These are phyloP conservation scores for Aphrophora alni DNA, from an alignment of 2,888 invertebrate genomes.

Conservation along the genomic window DNA sequence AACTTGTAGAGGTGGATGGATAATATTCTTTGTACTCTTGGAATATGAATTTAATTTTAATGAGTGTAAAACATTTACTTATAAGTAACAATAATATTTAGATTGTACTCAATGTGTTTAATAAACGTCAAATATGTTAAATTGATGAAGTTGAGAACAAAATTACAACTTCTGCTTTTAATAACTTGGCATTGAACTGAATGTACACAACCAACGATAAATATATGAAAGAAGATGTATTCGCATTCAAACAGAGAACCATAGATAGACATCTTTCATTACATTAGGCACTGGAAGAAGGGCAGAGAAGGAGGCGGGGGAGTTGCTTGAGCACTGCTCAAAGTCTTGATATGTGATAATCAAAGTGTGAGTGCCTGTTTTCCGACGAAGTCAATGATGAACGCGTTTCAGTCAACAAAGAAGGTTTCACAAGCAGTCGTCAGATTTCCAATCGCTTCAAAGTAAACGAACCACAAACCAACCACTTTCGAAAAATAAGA, in stretches of 20 bases:
- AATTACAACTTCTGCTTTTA: too few relatives aligned
- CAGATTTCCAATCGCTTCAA: background rate
- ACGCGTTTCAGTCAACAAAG: background rate
- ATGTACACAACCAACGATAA: background rate
- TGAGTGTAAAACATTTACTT: too few relatives aligned
- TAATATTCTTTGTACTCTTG: too few relatives aligned
- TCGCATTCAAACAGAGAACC: background rate
- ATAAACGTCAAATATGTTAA: too few relatives aligned
- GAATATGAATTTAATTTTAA: too few relatives aligned
- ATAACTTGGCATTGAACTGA: too few relatives aligned
- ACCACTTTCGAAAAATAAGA: background rate
- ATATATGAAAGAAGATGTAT: background rate
- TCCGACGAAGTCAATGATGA: background rate
- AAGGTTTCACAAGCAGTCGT: background rate
- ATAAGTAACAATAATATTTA: too few relatives aligned
- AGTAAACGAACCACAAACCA: background rate
- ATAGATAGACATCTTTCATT: background rate
- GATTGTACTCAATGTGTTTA: too few relatives aligned
- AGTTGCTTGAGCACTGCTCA: background rate
- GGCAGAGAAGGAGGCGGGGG: background rate
- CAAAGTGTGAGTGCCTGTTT: background rate
- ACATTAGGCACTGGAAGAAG: background rate
- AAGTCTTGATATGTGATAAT: background rate
- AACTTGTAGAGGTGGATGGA: too few relatives aligned
- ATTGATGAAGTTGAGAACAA: too few relatives aligned